Base-by-base conservation (phyloP, 2,797 vertebrate species). In the Thamnophis elegans region DNA sequence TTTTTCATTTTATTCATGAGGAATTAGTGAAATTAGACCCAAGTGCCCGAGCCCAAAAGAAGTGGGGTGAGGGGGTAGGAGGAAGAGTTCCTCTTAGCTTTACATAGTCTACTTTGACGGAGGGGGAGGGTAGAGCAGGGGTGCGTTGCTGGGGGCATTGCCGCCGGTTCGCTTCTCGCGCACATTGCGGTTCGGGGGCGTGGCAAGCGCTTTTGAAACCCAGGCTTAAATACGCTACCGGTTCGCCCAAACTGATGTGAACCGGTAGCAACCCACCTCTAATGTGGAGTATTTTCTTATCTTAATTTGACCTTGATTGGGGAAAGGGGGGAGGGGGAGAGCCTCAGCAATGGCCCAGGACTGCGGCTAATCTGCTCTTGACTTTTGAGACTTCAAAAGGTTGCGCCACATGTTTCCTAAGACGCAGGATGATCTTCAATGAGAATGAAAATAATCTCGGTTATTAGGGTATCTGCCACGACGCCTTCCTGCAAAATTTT, bases 271-370 rank as follows among this genome's bases (percentile, higher is more conserved):
- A 47, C 2, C 47, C 47, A 47, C 47, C 47, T 47, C 47, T 3
- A 28, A 13, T 13, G 0, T 51, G 93, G 62, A 96, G 96, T 90
- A 94, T 93, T 93, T 95, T 94, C 95, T 93, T 93, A 55, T 94
- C 95, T 97, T 94, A 95, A 95, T 97, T 96, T 97, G 97, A 97
- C 96, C 96, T 97, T 97, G 95, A 94, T 96, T 96, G 96, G 96
- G 10, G 28, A 62, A 60, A 14, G 25, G 6, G 56, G 56, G 58
- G 20, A 0, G 20, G 93, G 54, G 22, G 95, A 93, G 95, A 96
- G 73, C 95, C 95, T 93, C 62, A 68, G 82, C 54, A 93, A 93
- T 91, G 94, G 87, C 94, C 94, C 95, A 94, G 96, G 93, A 11
- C 25, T 28, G 91, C 94, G 94, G 95, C 91, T 97, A 96, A 97